Evolutionary conservation across 2,113 vertebrate species (phyloP).

Genomic region (Nerophis lumbriciformis): DNA sequence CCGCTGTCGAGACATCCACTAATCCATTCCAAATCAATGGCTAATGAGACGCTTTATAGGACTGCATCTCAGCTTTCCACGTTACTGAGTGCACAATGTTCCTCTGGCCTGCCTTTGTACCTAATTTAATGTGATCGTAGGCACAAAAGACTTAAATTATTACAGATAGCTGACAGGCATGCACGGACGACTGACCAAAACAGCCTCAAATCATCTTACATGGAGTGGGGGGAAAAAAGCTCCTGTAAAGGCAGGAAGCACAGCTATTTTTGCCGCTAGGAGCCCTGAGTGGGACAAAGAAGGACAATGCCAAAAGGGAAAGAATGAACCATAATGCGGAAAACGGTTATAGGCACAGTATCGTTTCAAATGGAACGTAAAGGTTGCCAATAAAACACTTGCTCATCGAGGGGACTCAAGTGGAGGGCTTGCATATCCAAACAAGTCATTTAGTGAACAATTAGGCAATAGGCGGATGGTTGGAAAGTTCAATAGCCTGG

Average conservation of each 20-base stretch:
- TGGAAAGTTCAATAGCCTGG: conserved; percentile 12
- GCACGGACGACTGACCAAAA: conserved; percentile 45
- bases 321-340: not conserved
- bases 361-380: not conserved
- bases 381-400: no score
- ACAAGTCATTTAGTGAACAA: not conserved
- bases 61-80: conserved; percentile 36
- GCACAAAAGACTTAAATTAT: conserved; percentile 41
- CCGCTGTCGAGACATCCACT: conserved; percentile 25
- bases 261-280: conserved; percentile 33
- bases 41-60: conserved; percentile 47
- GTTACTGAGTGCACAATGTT: conserved; percentile 34
- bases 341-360: not conserved
- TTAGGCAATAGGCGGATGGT: not conserved
- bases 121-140: conserved; percentile 23
- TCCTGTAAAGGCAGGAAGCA: conserved; percentile 10
- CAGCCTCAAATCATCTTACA: conserved; percentile 22
- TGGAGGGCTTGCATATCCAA: no score
- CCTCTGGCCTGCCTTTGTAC: conserved; percentile 19
- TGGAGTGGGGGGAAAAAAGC: not conserved
- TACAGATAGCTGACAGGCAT: conserved; percentile 37
- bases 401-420: no score
- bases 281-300: not conserved
- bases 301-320: conserved; percentile 1
- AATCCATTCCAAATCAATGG: conserved; percentile 32